These are phyloP conservation scores for Stylophora pistillata DNA, from an alignment of 64 coral and sea anemone species.

Conservation along the genomic window DNA sequence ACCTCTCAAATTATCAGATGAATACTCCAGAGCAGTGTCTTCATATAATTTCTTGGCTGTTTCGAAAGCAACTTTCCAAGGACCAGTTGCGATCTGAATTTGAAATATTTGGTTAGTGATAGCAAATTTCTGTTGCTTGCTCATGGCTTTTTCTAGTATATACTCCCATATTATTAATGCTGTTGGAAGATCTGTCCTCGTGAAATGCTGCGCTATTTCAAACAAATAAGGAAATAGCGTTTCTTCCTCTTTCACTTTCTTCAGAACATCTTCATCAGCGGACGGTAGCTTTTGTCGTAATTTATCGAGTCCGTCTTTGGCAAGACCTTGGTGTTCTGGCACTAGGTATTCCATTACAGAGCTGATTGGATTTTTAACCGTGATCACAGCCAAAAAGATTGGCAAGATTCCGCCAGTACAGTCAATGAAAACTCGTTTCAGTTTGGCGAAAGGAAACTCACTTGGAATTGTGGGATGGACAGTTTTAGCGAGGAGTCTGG, in stretches of 20 bases:
- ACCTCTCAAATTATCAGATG: not conserved
- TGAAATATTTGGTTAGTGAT: not conserved
- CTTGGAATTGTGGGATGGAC: not conserved
- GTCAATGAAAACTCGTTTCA: not conserved
- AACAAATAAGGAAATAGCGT: not conserved
- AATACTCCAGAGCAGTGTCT: not conserved
- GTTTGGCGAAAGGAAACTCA: not conserved
- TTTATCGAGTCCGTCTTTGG: slow-evolving; percentile 8
- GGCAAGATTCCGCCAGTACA: not conserved
- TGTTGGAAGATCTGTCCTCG: slow-evolving; percentile 21
- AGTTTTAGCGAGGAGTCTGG: not conserved
- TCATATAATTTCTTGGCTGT: slow-evolving; percentile 14
- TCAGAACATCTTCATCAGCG: slow-evolving; percentile 28
- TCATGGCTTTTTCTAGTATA: not conserved
- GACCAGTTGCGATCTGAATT: slow-evolving; percentile 8
- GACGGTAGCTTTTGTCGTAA: slow-evolving; percentile 20
- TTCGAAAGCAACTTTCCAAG: slow-evolving; percentile 3
- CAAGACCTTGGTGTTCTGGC: slow-evolving; percentile 31
- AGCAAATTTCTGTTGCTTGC: slow-evolving; percentile 3
- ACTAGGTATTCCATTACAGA: slow-evolving; percentile 52
- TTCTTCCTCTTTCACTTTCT: not conserved
- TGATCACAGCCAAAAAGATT: not conserved
- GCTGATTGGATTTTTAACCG: not conserved
- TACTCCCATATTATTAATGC: slow-evolving; percentile 58
- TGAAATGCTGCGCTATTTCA: slow-evolving; percentile 11